Evolutionary conservation across 2,888 invertebrate species (phyloP), one percentile per base, ranked within the genome.

Genomic region (Eremobia ochroleuca): DNA sequence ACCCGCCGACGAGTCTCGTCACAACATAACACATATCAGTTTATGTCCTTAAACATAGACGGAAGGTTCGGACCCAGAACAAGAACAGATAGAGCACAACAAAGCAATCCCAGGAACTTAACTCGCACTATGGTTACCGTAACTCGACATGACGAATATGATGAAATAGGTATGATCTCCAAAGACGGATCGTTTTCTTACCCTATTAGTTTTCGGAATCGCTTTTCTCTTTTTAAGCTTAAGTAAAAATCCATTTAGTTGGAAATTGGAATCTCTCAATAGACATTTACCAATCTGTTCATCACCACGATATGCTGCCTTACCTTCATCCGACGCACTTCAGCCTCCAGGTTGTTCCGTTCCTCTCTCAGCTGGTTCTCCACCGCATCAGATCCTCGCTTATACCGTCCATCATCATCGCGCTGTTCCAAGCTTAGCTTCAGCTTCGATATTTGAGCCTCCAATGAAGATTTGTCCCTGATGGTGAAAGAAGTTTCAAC

Each of bases 301-400:
- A 18, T 21, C 31, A 59, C 59, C 31, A 31, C 18, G 9, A 59
- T 8, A 59, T 59, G 18, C 31, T 28, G 31, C 59, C 31, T 13
- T 55, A 97, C 97, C 94, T 97, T 97, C 64, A 98, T 94, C 75
- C 98, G 97, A 6, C 98, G 97, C 25, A 98, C 97, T 95, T 99
- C 98, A 64, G 97, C 92, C 89, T 98, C 98, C 49, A 98, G 97
- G 85, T 98, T 98, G 70, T 97, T 97, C 89, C 98, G 98, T 90
- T 98, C 98, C 87, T 98, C 98, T 78, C 98, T 97, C 1, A 98
- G 97, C 88, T 98, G 98, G 77, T 98, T 98, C 31, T 97, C 98
- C n/a, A 98, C 95, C 65, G 97, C 97, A 83, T 98, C 98, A 5
- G 98, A 97, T 62, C 88, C 88, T 31, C 97, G 95, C 90, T 98